phyloP scores from a whole-genome alignment of 2,113 vertebrate species.

The Myodes glareolus region DNA sequence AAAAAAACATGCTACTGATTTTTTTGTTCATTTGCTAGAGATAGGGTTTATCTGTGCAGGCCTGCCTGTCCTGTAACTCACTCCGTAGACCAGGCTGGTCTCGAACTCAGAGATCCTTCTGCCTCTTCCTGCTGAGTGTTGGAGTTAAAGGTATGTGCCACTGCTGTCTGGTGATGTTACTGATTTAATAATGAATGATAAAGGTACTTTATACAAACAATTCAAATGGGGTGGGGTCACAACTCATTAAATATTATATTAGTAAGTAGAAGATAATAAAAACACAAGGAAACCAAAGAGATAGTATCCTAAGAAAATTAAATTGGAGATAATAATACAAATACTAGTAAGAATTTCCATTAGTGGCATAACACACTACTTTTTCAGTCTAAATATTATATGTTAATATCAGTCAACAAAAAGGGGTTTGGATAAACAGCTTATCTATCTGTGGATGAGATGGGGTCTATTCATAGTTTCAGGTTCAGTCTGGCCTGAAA shows the following conservation, averaged over 20 bases:
- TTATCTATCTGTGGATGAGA: not conserved
- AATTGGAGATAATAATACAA: not conserved
- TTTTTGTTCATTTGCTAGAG: not conserved
- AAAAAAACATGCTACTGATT: not conserved
- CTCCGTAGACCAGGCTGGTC: not conserved
- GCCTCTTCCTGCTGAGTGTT: not conserved
- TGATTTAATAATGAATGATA: not conserved
- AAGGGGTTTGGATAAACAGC: not conserved
- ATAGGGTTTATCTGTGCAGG: not conserved
- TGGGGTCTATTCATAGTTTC: not conserved
- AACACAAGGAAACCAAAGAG: not conserved
- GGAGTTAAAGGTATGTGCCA: not conserved
- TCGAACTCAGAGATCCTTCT: not conserved
- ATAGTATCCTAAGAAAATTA: not conserved
- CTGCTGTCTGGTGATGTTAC: not conserved
- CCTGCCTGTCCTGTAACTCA: no score
- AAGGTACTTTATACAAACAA: not conserved
- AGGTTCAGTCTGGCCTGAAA: not conserved
- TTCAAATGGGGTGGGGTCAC: not conserved
- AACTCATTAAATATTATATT: not conserved
- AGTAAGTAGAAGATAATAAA: not conserved
- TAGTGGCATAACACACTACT: not conserved
- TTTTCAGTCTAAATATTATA: not conserved
- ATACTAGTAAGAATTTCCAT: not conserved
- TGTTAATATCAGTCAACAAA: not conserved